These are phyloP conservation scores for Mixornis gularis DNA, from an alignment of 2,113 vertebrate genomes.

Conservation along the genomic window DNA sequence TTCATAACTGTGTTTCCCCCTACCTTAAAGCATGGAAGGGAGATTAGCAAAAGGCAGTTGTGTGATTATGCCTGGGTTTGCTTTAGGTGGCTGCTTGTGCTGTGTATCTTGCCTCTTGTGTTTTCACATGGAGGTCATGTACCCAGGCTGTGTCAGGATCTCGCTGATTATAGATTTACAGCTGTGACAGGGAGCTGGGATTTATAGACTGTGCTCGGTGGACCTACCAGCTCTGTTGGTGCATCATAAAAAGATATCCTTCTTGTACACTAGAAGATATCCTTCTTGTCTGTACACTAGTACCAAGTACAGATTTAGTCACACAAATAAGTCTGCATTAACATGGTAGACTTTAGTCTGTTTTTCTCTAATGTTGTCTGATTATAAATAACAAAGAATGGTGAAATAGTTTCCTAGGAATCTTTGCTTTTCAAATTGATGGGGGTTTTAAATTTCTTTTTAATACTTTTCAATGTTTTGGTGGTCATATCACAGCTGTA, in stretches of 20 bases:
- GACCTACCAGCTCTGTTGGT: neutral
- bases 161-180: neutral
- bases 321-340: neutral
- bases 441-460: neutral
- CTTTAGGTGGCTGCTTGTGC: neutral
- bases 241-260: neutral
- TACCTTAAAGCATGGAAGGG: neutral
- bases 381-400: neutral
- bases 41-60: neutral
- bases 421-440: neutral
- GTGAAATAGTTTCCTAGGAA: neutral
- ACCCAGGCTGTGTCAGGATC: no score
- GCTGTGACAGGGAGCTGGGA: neutral
- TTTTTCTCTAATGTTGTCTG: neutral
- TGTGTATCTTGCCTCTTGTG: neutral
- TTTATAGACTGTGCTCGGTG: neutral
- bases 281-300: neutral
- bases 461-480: neutral
- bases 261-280: neutral
- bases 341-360: neutral
- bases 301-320: neutral
- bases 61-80: neutral
- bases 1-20: neutral
- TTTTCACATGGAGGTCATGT: neutral
- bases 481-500: neutral